Percentiles rank a stretch among this genome's conserved stretches.
phyloP scores from a whole-genome alignment of 2,888 invertebrate genomes.

The Nemurella pictetii region DNA sequence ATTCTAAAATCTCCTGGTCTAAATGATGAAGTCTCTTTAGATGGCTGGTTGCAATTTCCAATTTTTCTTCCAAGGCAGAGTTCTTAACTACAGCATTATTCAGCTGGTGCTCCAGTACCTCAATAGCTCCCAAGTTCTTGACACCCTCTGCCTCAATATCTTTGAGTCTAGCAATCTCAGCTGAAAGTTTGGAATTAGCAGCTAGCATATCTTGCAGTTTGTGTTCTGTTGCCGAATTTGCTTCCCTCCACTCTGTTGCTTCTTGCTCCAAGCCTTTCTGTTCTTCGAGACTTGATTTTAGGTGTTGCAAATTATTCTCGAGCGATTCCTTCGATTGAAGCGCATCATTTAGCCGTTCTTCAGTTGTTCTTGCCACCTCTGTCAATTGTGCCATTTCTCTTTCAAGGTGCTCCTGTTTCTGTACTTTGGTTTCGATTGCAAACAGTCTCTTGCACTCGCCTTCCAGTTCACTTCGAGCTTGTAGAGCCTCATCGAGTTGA shows the following conservation, averaged over 20 bases:
- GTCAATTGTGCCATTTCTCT: constrained; percentile 21
- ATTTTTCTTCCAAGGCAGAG: background rate
- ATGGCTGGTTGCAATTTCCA: background rate
- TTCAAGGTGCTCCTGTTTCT: constrained; percentile 30
- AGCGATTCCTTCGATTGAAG: background rate
- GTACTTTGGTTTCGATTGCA: constrained; percentile 30
- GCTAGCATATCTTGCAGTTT: constrained; percentile 1
- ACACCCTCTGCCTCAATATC: background rate
- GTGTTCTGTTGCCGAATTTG: background rate
- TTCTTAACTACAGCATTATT: background rate
- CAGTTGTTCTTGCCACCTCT: constrained; percentile 1
- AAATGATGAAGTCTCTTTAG: constrained; percentile 33
- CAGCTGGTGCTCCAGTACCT: background rate
- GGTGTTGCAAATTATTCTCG: background rate
- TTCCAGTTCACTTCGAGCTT: constrained; percentile 35
- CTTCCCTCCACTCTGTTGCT: background rate
- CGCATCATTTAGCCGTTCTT: background rate
- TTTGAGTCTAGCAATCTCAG: background rate
- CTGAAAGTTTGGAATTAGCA: background rate
- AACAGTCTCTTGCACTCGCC: constrained; percentile 35
- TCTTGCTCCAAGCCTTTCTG: constrained; percentile 18
- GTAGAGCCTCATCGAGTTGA: constrained; percentile 29
- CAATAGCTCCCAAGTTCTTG: background rate
- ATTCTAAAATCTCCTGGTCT: constrained; percentile 40
- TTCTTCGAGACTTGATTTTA: constrained; percentile 7